A percentile compares a stretch with the other conserved stretches of the same genome.
Conservation (phyloP, 2,888 invertebrate genomes). For the Hermaeophaga mercurialis region DNA sequence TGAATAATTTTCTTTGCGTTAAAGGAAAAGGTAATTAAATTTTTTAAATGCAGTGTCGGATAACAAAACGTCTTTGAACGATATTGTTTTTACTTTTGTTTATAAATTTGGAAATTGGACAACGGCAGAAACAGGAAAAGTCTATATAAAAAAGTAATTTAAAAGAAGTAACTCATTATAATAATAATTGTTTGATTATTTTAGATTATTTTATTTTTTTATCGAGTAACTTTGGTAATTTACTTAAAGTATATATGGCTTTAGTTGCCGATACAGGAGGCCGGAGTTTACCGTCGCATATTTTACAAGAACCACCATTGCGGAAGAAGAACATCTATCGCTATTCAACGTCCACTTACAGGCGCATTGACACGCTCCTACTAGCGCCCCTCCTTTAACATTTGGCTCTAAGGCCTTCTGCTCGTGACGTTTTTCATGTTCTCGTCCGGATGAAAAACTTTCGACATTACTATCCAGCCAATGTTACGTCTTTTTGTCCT, state of each 20-base stretch:
- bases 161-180: too few species aligned
- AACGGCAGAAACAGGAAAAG: too few species aligned
- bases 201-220: too few species aligned
- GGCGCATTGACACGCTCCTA: constrained; percentile 14
- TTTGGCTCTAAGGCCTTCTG: constrained; percentile 17
- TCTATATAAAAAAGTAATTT: too few species aligned
- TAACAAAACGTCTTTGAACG: too few species aligned
- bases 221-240: too few species aligned
- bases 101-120: too few species aligned
- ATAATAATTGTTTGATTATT: too few species aligned
- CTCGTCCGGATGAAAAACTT: constrained; percentile 12
- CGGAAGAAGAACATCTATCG: constrained; percentile 16
- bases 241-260: too few species aligned
- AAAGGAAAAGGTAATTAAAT: not conserved
- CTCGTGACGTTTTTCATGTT: constrained; percentile 11
- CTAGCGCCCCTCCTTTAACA: constrained; percentile 3
- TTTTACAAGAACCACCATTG: constrained; percentile 8
- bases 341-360: constrained; percentile 18
- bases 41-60: not conserved
- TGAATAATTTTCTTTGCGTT: not conserved
- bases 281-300: not conserved
- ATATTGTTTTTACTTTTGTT: too few species aligned
- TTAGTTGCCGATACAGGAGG: constrained; percentile 1
- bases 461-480: constrained; percentile 17
- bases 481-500: constrained; percentile 24